Evolutionary conservation across 2,888 invertebrate genomes (phyloP).

Genomic region (Microctonus aethiopoides): DNA sequence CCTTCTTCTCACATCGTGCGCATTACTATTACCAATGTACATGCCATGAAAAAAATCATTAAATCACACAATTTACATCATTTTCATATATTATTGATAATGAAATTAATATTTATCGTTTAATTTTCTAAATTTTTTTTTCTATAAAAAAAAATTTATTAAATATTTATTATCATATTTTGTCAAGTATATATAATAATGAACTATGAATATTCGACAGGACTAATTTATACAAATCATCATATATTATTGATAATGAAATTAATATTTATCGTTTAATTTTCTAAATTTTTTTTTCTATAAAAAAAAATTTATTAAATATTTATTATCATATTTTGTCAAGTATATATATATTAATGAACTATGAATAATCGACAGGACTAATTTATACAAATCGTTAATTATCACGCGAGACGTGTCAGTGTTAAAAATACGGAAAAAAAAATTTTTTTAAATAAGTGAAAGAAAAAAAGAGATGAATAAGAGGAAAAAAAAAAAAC

Average conservation of each 20-base stretch:
- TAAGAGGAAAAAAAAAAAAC: neutral
- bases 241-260: neutral
- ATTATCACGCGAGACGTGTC: slow-evolving; percentile 60
- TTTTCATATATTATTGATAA: neutral
- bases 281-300: too few relatives aligned
- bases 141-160: too few relatives aligned
- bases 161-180: too few relatives aligned
- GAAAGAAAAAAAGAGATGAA: neutral
- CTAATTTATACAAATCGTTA: slow-evolving; percentile 60
- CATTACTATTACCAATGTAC: neutral
- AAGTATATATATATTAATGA: neutral
- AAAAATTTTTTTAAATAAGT: too few relatives aligned
- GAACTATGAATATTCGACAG: neutral
- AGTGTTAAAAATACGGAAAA: neutral
- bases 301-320: too few relatives aligned
- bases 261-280: neutral
- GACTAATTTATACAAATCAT: slow-evolving; percentile 57
- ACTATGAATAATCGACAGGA: neutral
- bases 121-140: too few relatives aligned
- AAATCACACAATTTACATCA: neutral
- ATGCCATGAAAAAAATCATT: neutral
- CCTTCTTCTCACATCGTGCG: neutral
- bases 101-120: neutral
- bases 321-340: neutral
- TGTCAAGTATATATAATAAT: neutral